Base-by-base conservation (phyloP, 1,140 invertebrate species). In the Chrysomallon squamiferum region DNA sequence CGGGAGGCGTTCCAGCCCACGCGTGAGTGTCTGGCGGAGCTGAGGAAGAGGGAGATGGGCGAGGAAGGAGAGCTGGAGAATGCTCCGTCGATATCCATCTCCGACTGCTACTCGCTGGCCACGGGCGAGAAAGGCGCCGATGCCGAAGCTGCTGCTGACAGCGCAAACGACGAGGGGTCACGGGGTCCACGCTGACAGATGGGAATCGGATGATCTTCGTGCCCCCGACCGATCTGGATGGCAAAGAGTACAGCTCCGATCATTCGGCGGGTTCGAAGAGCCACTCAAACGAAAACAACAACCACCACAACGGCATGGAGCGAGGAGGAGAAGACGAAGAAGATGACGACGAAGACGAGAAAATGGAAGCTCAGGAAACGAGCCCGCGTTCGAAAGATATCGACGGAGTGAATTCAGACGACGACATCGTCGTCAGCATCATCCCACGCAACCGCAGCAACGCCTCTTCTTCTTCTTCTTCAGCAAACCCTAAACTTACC, bases 181-280 rank as follows among this genome's bases (percentile, higher is more conserved):
- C 63, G 13, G 65, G 61, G 32, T 58, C 63, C n/a, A 74, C 72
- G 3, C 33, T 74, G 18, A 66, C 62, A 9, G 72, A 74, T 43
- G 69, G 69, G 13, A 69, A 47, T 41, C 69, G 71, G 11, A 78
- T 78, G 76, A 76, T 76, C 58, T 67, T 78, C 29, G 52, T 78
- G 29, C 71, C 74, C 38, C 71, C 59, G 13, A 30, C 47, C 18
- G 66, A 66, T 38, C 63, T 57, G 0, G 68, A 71, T 29, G 59
- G 65, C 29, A 25, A 30, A 2, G 62, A 65, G 20, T 50, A 67
- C 33, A 64, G 29, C 6, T 63, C 49, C 6, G 52, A 62, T 20
- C 54, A 66, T 32, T 43, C 60, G 18, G 52, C 58, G 15, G 59
- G 15, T 7, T 7, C 35, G 15, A 5, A 15, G 5, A 38, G 15